Base-by-base conservation (phyloP, 1,140 invertebrate species). In the Coboldia fuscipes region DNA sequence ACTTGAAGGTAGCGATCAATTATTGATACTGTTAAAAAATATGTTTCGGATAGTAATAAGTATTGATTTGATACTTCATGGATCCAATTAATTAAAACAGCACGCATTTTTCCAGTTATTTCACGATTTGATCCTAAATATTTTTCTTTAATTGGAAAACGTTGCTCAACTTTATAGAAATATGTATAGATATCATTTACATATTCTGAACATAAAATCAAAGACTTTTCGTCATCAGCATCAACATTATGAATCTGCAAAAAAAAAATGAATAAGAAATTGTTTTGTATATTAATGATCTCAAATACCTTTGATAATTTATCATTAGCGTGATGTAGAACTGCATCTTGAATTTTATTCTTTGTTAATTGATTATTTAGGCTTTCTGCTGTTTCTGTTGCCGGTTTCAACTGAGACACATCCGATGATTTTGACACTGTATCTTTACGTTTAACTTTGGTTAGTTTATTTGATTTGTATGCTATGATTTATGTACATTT, bases 1-100 rank as follows among this genome's bases (percentile, higher is more conserved):
- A 81, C 79, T 69, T 90, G 82, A 40, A 94, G 65, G 63, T 84
- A 96, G 44, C 84, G 63, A 60, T 97, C 92, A 41, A 94, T 68
- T 15, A 92, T 78, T 34, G 77, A 72, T 30, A 94, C 72, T 29
- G 84, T 75, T 42, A 96, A 58, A 53, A 88, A 86, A 18, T 94
- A 69, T 3, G 90, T 96, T 57, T 97, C 92, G 42, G 79, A 70
- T n/a, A 79, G 57, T 10, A 96, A 58, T 39, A 72, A 71, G 50
- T 96, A 97, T 50, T 85, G 76, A 37, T 66, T 57, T 47, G 94
- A 88, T 10, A 96, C 85, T 48, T 93, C 85, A 15, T 92, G 75
- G 17, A 97, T 57, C 92, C 92, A 97, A 54, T 97, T 86, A 39
- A 97, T 63, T 1, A 92, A 60, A 23, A 90, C 76, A 6, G 72